These are phyloP conservation scores for Eueides isabella DNA, from an alignment of 1,140 invertebrate genomes.

Conservation along the genomic window DNA sequence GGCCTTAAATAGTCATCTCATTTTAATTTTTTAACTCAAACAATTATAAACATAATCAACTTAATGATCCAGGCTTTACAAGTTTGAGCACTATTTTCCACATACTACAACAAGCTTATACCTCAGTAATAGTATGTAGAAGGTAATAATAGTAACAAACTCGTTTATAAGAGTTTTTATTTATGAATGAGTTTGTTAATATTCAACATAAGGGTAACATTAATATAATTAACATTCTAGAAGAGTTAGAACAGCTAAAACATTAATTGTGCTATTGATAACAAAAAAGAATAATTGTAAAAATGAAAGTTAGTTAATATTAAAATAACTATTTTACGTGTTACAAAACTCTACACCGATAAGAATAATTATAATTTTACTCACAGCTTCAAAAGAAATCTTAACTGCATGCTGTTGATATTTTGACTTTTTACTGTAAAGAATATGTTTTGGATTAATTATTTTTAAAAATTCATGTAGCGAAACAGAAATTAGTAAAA, in stretches of 20 bases:
- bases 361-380: slow-evolving; percentile 27
- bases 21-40: neutral
- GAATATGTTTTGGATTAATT: neutral
- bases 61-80: neutral
- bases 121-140: too few relatives aligned
- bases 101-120: neutral
- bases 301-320: too few relatives aligned
- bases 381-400: slow-evolving; percentile 42
- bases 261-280: neutral
- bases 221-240: too few relatives aligned
- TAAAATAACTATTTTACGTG: too few relatives aligned
- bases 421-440: slow-evolving; percentile 16
- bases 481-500: slow-evolving; percentile 15
- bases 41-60: neutral
- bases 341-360: too few relatives aligned
- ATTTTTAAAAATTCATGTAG: neutral
- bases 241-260: neutral
- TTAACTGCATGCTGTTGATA: slow-evolving; percentile 40
- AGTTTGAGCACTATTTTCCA: neutral
- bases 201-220: too few relatives aligned
- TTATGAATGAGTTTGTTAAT: too few relatives aligned
- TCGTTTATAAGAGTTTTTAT: too few relatives aligned
- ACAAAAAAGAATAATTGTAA: too few relatives aligned
- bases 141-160: neutral
- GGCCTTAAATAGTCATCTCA: too few relatives aligned